A percentile compares a stretch with the other conserved stretches of the same genome.
Conservation (phyloP, 2,797 vertebrate species). For the Moxostoma hubbsi region DNA sequence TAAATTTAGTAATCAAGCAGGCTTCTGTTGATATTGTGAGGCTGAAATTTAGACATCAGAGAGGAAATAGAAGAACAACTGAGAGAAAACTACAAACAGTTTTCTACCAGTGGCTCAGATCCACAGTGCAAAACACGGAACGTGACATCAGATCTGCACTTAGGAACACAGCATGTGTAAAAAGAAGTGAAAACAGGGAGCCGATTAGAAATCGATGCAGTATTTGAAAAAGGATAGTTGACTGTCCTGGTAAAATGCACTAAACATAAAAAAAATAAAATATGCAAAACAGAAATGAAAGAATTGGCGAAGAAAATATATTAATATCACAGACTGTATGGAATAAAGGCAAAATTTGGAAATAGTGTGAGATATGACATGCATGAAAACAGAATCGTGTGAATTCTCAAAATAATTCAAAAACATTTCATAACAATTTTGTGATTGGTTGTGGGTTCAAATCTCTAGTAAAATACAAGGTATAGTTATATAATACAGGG, state of each 20-base stretch:
- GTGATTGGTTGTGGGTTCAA: too few species aligned
- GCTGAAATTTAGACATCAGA: constrained; percentile 44
- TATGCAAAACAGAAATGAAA: background rate
- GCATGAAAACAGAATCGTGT: background rate
- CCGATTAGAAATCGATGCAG: constrained; percentile 53
- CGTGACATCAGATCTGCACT: constrained; percentile 9
- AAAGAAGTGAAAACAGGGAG: constrained; percentile 17
- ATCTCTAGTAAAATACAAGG: background rate
- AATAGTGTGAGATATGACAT: background rate
- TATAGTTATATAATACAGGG: background rate
- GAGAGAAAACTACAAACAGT: constrained; percentile 36
- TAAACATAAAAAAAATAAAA: background rate
- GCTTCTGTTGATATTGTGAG: constrained; percentile 50
- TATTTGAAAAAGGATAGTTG: constrained; percentile 7
- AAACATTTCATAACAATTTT: too few species aligned
- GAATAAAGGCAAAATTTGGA: background rate
- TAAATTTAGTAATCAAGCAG: background rate
- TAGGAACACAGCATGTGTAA: background rate
- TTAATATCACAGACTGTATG: background rate
- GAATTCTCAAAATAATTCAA: too few species aligned
- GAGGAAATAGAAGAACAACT: constrained; percentile 44
- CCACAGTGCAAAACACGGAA: background rate
- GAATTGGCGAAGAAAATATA: background rate
- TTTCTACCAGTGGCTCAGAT: constrained; percentile 1
- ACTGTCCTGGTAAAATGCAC: background rate